Evolutionary conservation across 2,888 invertebrate genomes (phyloP), one percentile per base, ranked within the genome.

Genomic region (Acholoe squamosa): DNA sequence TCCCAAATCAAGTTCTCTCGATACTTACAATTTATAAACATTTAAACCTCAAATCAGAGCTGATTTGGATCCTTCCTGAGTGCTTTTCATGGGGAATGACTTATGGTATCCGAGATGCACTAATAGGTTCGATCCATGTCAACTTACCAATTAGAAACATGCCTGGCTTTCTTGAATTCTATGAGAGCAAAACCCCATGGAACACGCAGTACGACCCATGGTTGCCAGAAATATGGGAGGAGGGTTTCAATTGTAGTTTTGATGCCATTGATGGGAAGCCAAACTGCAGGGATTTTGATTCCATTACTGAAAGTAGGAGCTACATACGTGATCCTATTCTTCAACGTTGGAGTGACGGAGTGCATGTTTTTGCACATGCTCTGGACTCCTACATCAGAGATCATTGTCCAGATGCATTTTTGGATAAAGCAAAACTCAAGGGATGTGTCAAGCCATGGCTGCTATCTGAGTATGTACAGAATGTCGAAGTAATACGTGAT

Each of bases 11-110:
- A 16, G 7, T 88, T n/a, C 25, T 0, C 16, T 28, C 3, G 0
- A 54, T 54, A 3, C 33, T 84, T 7, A 34, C 84, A 34, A 51
- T 22, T 43, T 84, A 34, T 7, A 88, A 28, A 56, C 88, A n/a
- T 61, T 61, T 19, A n/a, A 19, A 61, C 1, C 19, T 61, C 3
- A 56, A 54, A 54, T 14, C 22, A 5, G 54, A 56, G n/a, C 25
- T 88, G 52, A 52, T 43, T 28, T 88, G 52, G 52, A 54, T 88
- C 31, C 28, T 88, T 12, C 88, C 88, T 88, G 88, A 88, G 28
- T 54, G 88, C 28, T 28, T 88, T 10, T 56, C 88, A 54, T 34
- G 33, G 33, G 84, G 84, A 5, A 84, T 84, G 84, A n/a, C 43
- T 22, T 14, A 22, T 0, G 34, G 34, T 3, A 19, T 34, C 22